phyloP scores from a whole-genome alignment of 2,113 vertebrate genomes.

The Alces alces region DNA sequence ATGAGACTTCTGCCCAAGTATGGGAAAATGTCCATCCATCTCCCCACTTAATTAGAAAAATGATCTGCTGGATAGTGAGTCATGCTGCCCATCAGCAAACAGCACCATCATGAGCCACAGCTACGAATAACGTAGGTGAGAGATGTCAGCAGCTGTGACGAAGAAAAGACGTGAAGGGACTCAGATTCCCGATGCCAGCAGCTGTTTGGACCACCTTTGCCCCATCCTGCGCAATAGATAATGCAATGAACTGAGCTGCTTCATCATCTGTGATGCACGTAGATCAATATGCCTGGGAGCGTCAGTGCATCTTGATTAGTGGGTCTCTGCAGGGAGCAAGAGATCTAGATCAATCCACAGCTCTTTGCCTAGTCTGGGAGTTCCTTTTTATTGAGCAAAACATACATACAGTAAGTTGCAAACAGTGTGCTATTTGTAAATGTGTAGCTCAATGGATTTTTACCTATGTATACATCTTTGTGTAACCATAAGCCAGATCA shows the following conservation, averaged over 20 bases:
- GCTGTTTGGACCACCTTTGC: not conserved
- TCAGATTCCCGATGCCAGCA: not conserved
- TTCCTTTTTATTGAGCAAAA: not conserved
- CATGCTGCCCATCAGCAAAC: slow-evolving; percentile 45
- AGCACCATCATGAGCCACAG: not conserved
- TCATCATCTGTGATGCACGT: not conserved
- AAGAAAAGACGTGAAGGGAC: not conserved
- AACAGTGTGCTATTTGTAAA: not conserved
- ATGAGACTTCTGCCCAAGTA: slow-evolving; percentile 56
- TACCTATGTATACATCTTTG: not conserved
- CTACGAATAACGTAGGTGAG: not conserved
- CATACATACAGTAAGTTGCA: not conserved
- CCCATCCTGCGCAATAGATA: not conserved
- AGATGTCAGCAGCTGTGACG: not conserved
- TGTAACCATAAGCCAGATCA: not conserved
- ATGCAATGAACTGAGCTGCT: not conserved
- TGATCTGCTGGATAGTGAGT: slow-evolving; percentile 48
- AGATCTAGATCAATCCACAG: not conserved
- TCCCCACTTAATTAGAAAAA: slow-evolving; percentile 62
- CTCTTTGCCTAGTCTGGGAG: not conserved
- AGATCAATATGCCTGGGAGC: not conserved
- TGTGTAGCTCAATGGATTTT: not conserved
- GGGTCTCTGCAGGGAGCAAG: not conserved
- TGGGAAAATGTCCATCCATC: slow-evolving; percentile 55
- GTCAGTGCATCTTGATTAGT: not conserved